Evolutionary conservation across 2,888 invertebrate genomes (phyloP), one percentile per base, ranked within the genome.

Genomic region (Autographa pulchrina): DNA sequence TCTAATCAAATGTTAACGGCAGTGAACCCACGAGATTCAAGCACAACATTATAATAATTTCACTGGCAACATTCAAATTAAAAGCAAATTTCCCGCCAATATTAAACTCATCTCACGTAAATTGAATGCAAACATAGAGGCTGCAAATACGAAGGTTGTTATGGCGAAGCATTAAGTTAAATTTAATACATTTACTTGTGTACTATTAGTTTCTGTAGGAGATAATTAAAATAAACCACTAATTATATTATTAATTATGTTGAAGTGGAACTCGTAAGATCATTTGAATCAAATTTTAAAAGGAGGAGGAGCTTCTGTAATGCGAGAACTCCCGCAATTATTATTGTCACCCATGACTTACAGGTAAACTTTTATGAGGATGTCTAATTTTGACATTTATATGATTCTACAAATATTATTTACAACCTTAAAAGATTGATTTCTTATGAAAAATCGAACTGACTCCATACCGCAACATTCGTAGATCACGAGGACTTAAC

Each of bases 121-220:
- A 90, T 89, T 84, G 83, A 89, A 88, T 70, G 72, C 84, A 90
- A 90, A 89, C 87, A 90, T 74, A 62, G 61, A 74, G 64, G 60
- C 63, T 61, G 78, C 68, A 61, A 68, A 78, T 72, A 62, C 61
- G 78, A 81, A 81, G 68, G 73, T 64, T 72, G 68, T 77, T 78
- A 81, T 72, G 78, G 60, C 52, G 35, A n/a, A 61, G 78, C 52
- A 64, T 77, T 77, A 77, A 61, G 63, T 77, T 74, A 80, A 74
- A 74, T 77, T 70, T 74, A 62, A 65, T 60, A 66, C 68, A 76
- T 58, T 60, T 13, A 32, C 11, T 8, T 43, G 25, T n/a, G 56
- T 8, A 61, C 58, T 11, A 43, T 5, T 16, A 20, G 58, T 35
- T 20, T 13, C 41, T 16, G 43, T 41, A 14, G 43, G 48, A 14